A percentile compares a stretch with the other conserved stretches of the same genome.
Evolutionary conservation across 2,797 vertebrate genomes (phyloP).

Genomic region (Poecilia velifera): DNA sequence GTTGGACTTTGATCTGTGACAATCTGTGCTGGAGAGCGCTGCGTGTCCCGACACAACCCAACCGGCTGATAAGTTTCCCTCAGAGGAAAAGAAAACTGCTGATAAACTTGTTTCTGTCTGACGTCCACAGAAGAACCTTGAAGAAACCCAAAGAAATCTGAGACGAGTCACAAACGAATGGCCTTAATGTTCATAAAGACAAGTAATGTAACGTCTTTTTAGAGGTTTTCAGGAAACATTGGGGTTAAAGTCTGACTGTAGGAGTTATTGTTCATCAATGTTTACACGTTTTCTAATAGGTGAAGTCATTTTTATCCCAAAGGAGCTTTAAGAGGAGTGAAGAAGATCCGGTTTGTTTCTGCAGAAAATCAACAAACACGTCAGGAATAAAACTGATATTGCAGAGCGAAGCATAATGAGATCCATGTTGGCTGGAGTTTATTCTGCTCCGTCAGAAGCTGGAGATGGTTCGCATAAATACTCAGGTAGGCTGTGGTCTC

Average conservation of each 20-base stretch:
- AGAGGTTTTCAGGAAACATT: not conserved
- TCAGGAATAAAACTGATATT: no score
- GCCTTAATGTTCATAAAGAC: not conserved
- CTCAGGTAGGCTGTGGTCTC: no score
- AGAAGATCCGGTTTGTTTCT: not conserved
- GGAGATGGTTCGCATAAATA: no score
- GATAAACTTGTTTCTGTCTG: conserved; percentile 35
- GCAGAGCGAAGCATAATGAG: no score
- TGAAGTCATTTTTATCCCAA: not conserved
- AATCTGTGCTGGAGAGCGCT: conserved; percentile 15
- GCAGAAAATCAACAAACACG: no score
- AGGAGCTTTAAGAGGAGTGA: not conserved
- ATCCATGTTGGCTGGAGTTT: no score
- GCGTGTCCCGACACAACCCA: not conserved
- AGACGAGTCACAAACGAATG: not conserved
- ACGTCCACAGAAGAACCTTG: not conserved
- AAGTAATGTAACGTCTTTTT: not conserved
- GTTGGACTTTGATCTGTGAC: conserved; percentile 52
- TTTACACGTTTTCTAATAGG: not conserved
- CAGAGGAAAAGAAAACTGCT: conserved; percentile 2
- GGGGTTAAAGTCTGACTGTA: no score
- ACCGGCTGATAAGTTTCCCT: conserved; percentile 37
- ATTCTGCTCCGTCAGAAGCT: no score
- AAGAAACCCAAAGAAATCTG: not conserved
- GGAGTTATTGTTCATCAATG: not conserved